A percentile compares a stretch with the other conserved stretches of the same genome.
Evolutionary conservation across 2,888 invertebrate species (phyloP).

Genomic region (Epistrophella euchroma): DNA sequence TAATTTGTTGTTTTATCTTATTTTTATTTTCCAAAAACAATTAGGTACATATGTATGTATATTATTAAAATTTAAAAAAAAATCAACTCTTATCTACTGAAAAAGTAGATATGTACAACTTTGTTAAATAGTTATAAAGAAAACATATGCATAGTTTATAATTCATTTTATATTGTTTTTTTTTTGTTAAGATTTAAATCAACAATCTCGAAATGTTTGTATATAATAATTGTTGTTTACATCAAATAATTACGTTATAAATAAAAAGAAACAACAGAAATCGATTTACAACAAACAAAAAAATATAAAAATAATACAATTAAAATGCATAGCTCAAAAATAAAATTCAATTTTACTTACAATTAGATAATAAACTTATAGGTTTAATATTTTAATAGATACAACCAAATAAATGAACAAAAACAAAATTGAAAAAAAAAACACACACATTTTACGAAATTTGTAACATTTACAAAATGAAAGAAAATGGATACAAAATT

Average conservation of each 20-base stretch:
- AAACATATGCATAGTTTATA: constrained; percentile 3
- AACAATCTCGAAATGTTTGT: constrained; percentile 52
- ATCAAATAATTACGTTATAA: constrained; percentile 53
- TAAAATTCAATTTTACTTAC: constrained; percentile 65
- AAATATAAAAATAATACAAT: constrained; percentile 12
- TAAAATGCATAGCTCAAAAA: constrained; percentile 49
- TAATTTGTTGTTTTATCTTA: constrained; percentile 35
- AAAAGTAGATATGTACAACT: constrained; percentile 61
- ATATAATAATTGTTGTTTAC: constrained; percentile 61
- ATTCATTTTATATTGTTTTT: constrained; percentile 2
- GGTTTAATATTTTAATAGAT: constrained; percentile 68
- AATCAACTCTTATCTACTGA: constrained; percentile 67
- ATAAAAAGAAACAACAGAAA: constrained; percentile 50
- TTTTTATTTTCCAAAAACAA: constrained; percentile 36
- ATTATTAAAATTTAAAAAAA: constrained; percentile 8
- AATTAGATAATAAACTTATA: constrained; percentile 54
- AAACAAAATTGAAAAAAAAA: constrained; percentile 7
- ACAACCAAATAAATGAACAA: constrained; percentile 49
- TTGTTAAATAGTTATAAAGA: constrained; percentile 72
- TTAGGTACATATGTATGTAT: constrained; percentile 12
- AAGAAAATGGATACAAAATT: constrained; percentile 53
- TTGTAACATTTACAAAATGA: constrained; percentile 76
- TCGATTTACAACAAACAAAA: constrained; percentile 50
- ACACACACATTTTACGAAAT: constrained; percentile 61
- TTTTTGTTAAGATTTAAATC: constrained; percentile 34